Evolutionary conservation across 2,888 invertebrate genomes (phyloP).

Genomic region (Caenorhabditis sp.): DNA sequence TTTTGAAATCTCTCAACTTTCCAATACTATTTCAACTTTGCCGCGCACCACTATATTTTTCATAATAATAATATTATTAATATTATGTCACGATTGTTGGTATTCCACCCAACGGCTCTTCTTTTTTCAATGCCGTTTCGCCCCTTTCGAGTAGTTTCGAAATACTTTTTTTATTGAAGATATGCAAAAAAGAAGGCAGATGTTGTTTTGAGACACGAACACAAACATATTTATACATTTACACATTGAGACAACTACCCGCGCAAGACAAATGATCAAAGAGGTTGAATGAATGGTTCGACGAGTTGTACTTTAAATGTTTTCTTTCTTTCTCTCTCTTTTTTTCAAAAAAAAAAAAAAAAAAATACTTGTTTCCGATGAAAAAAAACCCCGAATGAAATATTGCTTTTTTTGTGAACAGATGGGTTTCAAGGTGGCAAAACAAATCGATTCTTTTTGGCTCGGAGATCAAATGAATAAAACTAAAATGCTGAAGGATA

Average conservation of each 20-base stretch:
- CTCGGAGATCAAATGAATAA: too few relatives aligned
- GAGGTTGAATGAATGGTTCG: constrained; percentile 10
- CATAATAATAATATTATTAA: constrained; percentile 24
- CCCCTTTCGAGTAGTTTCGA: neutral
- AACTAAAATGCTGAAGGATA: too few relatives aligned
- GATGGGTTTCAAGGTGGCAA: neutral
- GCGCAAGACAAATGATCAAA: constrained; percentile 5
- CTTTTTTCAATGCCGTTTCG: neutral
- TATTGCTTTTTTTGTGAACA: neutral
- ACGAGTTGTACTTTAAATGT: constrained; percentile 24
- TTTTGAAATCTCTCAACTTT: neutral
- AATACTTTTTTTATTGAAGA: neutral
- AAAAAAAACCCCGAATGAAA: neutral
- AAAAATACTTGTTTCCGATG: neutral
- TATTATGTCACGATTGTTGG: constrained; percentile 43
- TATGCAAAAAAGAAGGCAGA: neutral
- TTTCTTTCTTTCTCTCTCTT: constrained; percentile 8
- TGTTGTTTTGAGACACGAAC: neutral
- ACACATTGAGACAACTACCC: neutral
- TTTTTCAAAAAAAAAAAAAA: neutral
- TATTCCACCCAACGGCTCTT: constrained; percentile 26
- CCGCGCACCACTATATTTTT: neutral
- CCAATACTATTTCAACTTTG: constrained; percentile 20
- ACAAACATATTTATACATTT: too few relatives aligned
- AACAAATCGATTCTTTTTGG: too few relatives aligned